Percentiles rank a stretch among this genome's conserved stretches.
phyloP scores from a whole-genome alignment of 2,888 invertebrate species.

The Amphiduros pacificus region DNA sequence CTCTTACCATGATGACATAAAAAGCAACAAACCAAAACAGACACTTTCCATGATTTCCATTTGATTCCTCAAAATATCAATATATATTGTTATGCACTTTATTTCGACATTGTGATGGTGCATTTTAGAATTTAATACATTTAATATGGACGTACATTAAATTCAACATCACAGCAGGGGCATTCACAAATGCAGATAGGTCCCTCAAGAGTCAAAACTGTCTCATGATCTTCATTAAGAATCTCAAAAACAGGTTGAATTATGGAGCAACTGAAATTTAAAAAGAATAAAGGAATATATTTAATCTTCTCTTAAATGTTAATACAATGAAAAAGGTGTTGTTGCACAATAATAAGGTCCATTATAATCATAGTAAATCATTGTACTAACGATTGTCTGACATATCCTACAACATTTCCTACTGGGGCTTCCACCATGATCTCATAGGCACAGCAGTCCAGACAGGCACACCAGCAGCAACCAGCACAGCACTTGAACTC shows the following conservation, averaged over 20 bases:
- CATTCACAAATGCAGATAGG: slow-evolving; percentile 18
- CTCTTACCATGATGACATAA: too few relatives aligned
- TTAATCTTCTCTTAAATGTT: too few relatives aligned
- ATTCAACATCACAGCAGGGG: slow-evolving; percentile 16
- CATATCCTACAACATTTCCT: slow-evolving; percentile 9
- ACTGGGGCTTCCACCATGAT: slow-evolving; percentile 10
- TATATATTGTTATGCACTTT: too few relatives aligned
- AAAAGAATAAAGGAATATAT: too few relatives aligned
- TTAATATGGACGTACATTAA: slow-evolving; percentile 13
- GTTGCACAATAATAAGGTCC: too few relatives aligned
- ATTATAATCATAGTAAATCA: too few relatives aligned
- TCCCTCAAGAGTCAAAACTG: slow-evolving; percentile 7
- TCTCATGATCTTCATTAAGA: slow-evolving; percentile 11
- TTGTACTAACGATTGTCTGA: slow-evolving; percentile 9
- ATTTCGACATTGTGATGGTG: too few relatives aligned
- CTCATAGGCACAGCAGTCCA: slow-evolving; percentile 16
- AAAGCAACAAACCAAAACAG: too few relatives aligned
- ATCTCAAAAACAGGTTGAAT: slow-evolving; percentile 16
- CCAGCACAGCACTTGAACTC: slow-evolving; percentile 19
- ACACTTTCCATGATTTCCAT: too few relatives aligned
- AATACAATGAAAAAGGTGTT: too few relatives aligned
- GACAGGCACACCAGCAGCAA: slow-evolving; percentile 14
- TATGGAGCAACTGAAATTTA: slow-evolving; percentile 5
- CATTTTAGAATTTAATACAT: too few relatives aligned
- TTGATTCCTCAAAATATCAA: too few relatives aligned